These are phyloP conservation scores for Odontocerum albicorne DNA, from an alignment of 2,888 invertebrate genomes.

Conservation along the genomic window DNA sequence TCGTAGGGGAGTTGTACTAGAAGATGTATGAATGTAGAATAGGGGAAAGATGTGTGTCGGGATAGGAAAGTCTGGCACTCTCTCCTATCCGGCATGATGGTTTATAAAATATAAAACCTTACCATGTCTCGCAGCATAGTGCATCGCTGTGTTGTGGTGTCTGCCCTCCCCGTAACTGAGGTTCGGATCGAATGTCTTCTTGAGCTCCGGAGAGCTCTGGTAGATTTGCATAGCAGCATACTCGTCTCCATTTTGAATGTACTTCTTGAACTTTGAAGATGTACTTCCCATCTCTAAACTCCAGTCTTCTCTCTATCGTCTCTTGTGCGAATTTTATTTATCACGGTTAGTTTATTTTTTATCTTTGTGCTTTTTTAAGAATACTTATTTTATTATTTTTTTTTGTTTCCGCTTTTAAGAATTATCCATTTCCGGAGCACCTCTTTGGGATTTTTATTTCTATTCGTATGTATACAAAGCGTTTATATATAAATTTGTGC, in stretches of 20 bases:
- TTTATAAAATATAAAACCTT: too few relatives aligned
- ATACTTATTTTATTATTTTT: not conserved
- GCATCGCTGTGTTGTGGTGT: constrained; percentile 67
- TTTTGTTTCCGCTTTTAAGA: constrained; percentile 5
- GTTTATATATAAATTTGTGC: constrained; percentile 6
- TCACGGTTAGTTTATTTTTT: not conserved
- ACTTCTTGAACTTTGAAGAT: constrained; percentile 69
- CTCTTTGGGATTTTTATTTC: constrained; percentile 2
- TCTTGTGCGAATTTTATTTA: not conserved
- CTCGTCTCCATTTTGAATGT: constrained; percentile 70
- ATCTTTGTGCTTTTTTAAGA: not conserved
- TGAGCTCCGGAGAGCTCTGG: constrained; percentile 63
- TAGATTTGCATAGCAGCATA: constrained; percentile 68
- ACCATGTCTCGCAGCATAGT: constrained; percentile 67
- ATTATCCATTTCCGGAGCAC: constrained; percentile 9
- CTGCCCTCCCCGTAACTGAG: constrained; percentile 66
- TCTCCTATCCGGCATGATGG: too few relatives aligned
- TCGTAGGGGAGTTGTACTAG: too few relatives aligned
- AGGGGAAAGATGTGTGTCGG: too few relatives aligned
- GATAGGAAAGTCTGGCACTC: too few relatives aligned
- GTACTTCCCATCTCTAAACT: constrained; percentile 61
- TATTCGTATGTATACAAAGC: constrained; percentile 2
- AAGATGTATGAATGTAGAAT: too few relatives aligned
- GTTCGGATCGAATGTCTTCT: constrained; percentile 67
- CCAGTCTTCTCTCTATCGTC: not conserved